Conservation (phyloP, 2,113 vertebrate species). For the Scomber japonicus region DNA sequence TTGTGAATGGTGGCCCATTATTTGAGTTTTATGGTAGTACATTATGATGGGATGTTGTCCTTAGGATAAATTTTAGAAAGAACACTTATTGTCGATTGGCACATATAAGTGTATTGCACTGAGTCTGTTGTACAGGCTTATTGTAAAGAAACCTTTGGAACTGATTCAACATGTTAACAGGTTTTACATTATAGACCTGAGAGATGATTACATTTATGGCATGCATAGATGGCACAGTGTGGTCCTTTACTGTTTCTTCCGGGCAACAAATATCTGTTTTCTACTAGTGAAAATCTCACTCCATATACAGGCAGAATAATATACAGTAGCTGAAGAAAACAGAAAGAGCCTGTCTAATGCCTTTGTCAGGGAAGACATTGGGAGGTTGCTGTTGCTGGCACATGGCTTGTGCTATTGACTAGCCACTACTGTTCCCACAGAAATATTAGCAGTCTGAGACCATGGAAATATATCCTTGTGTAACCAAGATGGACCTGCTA, state of each 20-base stretch:
- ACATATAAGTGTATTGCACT: too few species aligned
- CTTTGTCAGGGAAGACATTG: constrained; percentile 7
- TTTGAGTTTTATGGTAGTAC: too few species aligned
- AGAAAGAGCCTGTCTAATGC: background rate
- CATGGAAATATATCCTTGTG: constrained; percentile 7
- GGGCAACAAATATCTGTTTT: background rate
- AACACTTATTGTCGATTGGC: too few species aligned
- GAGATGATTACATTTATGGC: background rate
- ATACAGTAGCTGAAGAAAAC: background rate
- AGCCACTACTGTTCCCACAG: constrained; percentile 25
- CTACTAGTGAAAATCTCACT: background rate
- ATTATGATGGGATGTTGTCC: too few species aligned
- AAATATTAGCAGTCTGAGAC: constrained; percentile 8
- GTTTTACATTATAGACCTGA: background rate
- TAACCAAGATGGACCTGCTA: constrained; percentile 5
- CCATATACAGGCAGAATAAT: background rate
- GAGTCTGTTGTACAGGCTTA: too few species aligned
- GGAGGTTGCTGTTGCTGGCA: constrained; percentile 34
- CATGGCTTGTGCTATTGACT: constrained; percentile 30
- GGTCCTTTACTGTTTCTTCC: background rate
- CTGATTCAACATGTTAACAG: background rate
- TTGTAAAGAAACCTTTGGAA: background rate
- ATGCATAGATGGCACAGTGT: background rate
- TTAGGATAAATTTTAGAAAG: too few species aligned
- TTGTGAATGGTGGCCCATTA: too few species aligned